Conservation (phyloP, 2,113 vertebrate genomes). For the Paradoxurus hermaphroditus region DNA sequence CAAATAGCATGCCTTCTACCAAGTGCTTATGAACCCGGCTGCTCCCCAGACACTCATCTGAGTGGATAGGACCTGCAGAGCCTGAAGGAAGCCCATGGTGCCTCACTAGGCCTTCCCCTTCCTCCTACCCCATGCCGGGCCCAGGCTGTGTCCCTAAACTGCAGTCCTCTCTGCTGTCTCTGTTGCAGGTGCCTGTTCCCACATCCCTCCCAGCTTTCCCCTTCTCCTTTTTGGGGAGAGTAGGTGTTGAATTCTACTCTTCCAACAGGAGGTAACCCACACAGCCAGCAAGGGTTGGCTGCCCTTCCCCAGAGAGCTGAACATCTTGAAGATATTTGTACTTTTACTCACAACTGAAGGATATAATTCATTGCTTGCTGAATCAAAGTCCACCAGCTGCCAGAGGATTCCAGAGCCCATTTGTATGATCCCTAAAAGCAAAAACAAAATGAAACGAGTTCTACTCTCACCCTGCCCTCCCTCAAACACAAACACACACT, state of each 20-base stretch:
- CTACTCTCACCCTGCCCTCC: not conserved
- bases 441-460: slow-evolving; percentile 50
- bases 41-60: not conserved
- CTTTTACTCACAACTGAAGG: slow-evolving; percentile 55
- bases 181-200: not conserved
- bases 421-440: slow-evolving; percentile 34
- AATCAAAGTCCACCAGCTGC: slow-evolving; percentile 60
- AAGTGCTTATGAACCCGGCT: not conserved
- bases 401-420: slow-evolving; percentile 55
- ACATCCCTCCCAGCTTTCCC: not conserved
- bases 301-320: slow-evolving; percentile 21
- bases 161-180: not conserved
- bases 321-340: slow-evolving; percentile 75
- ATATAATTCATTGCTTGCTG: slow-evolving; percentile 69
- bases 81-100: not conserved
- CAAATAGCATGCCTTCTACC: not conserved
- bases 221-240: not conserved
- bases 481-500: not conserved
- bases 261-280: slow-evolving; percentile 13
- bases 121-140: not conserved
- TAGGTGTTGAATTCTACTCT: not conserved
- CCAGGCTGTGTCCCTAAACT: not conserved
- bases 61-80: not conserved
- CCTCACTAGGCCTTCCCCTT: not conserved
- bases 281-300: slow-evolving; percentile 24